These are phyloP conservation scores for Drosophila longiperda DNA, from an alignment of 2,888 invertebrate genomes.

Conservation along the genomic window DNA sequence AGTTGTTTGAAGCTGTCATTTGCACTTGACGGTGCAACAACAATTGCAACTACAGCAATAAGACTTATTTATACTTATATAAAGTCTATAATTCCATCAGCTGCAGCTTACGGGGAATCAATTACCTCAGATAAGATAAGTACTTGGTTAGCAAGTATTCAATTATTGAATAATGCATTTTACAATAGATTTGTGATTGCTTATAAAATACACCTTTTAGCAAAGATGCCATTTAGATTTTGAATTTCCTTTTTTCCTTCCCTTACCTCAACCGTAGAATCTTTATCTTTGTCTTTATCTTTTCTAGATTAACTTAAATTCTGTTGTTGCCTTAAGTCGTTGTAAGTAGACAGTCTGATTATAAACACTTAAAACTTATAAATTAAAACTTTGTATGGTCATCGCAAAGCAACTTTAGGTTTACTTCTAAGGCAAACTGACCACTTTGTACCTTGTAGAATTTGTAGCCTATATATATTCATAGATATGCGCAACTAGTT, in stretches of 20 bases:
- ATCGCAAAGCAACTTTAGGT: slow-evolving; percentile 14
- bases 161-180: neutral
- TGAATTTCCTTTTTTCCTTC: neutral
- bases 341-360: slow-evolving; percentile 11
- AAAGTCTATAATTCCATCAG: slow-evolving; percentile 52
- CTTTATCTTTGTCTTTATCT: neutral
- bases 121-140: slow-evolving; percentile 71
- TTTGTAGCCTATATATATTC: slow-evolving; percentile 1
- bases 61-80: slow-evolving; percentile 40
- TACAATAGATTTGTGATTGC: slow-evolving; percentile 1
- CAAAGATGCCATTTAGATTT: neutral
- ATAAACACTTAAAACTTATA: slow-evolving; percentile 7
- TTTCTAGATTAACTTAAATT: neutral
- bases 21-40: slow-evolving; percentile 71
- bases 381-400: slow-evolving; percentile 4
- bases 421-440: slow-evolving; percentile 24
- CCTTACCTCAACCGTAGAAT: neutral
- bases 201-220: neutral
- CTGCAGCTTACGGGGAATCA: slow-evolving; percentile 67
- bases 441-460: slow-evolving; percentile 15
- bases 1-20: slow-evolving; percentile 63
- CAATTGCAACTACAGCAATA: slow-evolving; percentile 19
- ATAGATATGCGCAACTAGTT: slow-evolving; percentile 39
- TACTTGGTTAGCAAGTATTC: neutral
- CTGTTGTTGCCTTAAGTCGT: neutral